These are phyloP conservation scores for Acanthurus lineatus DNA, from an alignment of 2,797 vertebrate species.

Conservation along the genomic window DNA sequence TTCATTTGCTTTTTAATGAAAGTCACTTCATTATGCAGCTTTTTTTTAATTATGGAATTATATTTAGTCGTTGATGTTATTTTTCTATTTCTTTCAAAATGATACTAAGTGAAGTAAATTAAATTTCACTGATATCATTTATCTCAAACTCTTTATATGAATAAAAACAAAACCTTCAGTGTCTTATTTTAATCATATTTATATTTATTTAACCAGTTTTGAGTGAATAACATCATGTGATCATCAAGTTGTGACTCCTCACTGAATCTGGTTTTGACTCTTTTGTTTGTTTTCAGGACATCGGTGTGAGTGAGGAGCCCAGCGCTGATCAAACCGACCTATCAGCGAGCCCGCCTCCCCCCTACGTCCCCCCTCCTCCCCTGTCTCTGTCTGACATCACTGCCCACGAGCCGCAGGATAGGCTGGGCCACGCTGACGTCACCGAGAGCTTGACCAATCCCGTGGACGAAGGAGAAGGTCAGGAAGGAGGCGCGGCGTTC, in stretches of 20 bases:
- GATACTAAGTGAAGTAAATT: too few relatives aligned
- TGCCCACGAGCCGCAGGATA: slow-evolving; percentile 74
- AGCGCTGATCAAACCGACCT: slow-evolving; percentile 82
- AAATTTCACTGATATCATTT: not conserved
- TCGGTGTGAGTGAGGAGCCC: slow-evolving; percentile 80
- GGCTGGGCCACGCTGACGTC: slow-evolving; percentile 76
- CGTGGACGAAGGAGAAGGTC: slow-evolving; percentile 64
- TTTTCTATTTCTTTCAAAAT: too few relatives aligned
- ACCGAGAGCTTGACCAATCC: slow-evolving; percentile 71
- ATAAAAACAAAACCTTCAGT: not conserved
- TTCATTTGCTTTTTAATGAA: too few relatives aligned
- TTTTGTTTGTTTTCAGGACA: slow-evolving; percentile 67
- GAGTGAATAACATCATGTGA: not conserved
- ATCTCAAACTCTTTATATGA: too few relatives aligned
- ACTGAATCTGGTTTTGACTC: not conserved
- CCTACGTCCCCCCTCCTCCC: slow-evolving; percentile 81
- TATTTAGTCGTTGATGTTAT: not conserved
- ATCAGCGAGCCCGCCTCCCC: slow-evolving; percentile 80
- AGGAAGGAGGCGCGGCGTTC: slow-evolving; percentile 64
- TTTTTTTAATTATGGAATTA: not conserved
- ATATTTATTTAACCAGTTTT: not conserved
- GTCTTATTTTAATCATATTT: not conserved
- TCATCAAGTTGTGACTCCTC: not conserved
- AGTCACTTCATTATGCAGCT: too few relatives aligned
- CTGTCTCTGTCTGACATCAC: slow-evolving; percentile 82